Evolutionary conservation across 1,140 invertebrate species (phyloP), one percentile per base, ranked within the genome.

Genomic region (Phocides pigmalion): DNA sequence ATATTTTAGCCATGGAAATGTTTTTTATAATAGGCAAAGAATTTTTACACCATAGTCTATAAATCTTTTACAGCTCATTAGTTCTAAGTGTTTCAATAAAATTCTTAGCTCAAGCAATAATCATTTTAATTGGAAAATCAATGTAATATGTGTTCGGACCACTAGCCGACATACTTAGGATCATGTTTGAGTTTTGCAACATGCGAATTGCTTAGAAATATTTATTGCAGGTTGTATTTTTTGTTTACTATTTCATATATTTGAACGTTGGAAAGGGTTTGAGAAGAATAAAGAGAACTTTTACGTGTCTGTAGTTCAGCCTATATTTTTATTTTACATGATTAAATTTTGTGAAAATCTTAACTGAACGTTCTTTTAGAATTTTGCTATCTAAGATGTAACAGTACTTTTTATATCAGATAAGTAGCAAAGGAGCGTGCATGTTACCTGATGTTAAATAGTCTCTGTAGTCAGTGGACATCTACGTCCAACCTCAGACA

Each of bases 51-150:
- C 15, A 2, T 20, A 6, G 17, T 41, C 39, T 44, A 58, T 58
- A 44, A 56, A 58, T 58, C 25, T 42, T 58, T 58, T 32, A 44
- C 20, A 28, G 39, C 15, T 32, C 41, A 58, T 58, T 58, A 44
- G 22, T 32, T 58, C 39, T 42, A n/a, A 42, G 39, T 28, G 53
- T 44, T 58, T 6, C n/a, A 19, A 67, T 62, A 37, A 58, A 64
- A 51, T 68, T 41, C 46, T 37, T 62, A 17, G 22, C 44, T 50
- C 22, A 2, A 51, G 20, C 49, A 28, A 66, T 49, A 62, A 66
- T 12, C 54, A 42, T 66, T 70, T 71, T 63, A 47, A 73, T 73
- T 72, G 62, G 67, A 69, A 69, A 72, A 69, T 69, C 42, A 19
- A 32, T 66, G 61, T 72, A 61, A 56, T 64, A 62, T 62, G 46